These are phyloP conservation scores for Onthophagus sagittarius DNA, from an alignment of 2,888 invertebrate species.

Conservation along the genomic window DNA sequence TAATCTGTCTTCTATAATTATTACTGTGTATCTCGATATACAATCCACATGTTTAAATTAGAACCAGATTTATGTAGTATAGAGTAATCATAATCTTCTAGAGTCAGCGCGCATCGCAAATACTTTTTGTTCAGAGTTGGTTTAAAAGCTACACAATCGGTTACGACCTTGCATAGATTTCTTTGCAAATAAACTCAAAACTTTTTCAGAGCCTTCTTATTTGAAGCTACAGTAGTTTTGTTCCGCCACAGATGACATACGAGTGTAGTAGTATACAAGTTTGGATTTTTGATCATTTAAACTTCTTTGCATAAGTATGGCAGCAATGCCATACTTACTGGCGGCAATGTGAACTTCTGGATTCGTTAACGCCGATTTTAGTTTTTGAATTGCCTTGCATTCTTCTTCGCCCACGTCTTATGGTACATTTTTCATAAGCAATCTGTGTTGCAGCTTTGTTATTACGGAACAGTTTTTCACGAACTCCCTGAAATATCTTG, in stretches of 20 bases:
- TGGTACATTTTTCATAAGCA: constrained; percentile 15
- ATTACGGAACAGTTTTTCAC: constrained; percentile 8
- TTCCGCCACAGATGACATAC: constrained; percentile 36
- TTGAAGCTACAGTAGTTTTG: constrained; percentile 38
- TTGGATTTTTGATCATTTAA: constrained; percentile 31
- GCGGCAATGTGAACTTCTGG: constrained; percentile 33
- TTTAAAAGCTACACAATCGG: constrained; percentile 38
- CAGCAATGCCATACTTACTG: constrained; percentile 31
- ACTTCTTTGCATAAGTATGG: constrained; percentile 32
- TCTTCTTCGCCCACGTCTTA: constrained; percentile 25
- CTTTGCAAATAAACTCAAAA: constrained; percentile 39
- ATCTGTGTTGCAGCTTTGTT: constrained; percentile 33
- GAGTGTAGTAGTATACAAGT: constrained; percentile 36
- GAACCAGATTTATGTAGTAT: constrained; percentile 32
- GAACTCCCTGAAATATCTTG: constrained; percentile 13
- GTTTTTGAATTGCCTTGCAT: constrained; percentile 22
- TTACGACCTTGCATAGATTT: constrained; percentile 36
- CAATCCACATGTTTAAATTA: constrained; percentile 36
- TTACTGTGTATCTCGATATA: constrained; percentile 31
- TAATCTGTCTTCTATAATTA: constrained; percentile 5
- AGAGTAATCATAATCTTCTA: too few species aligned
- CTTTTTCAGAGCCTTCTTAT: constrained; percentile 39
- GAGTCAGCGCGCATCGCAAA: constrained; percentile 34
- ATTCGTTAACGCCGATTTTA: constrained; percentile 24
- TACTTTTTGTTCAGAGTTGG: constrained; percentile 38